A percentile compares a stretch with the other conserved stretches of the same genome.
These are phyloP conservation scores for Salticus scenicus DNA, from an alignment of 2,888 invertebrate species.

Conservation along the genomic window DNA sequence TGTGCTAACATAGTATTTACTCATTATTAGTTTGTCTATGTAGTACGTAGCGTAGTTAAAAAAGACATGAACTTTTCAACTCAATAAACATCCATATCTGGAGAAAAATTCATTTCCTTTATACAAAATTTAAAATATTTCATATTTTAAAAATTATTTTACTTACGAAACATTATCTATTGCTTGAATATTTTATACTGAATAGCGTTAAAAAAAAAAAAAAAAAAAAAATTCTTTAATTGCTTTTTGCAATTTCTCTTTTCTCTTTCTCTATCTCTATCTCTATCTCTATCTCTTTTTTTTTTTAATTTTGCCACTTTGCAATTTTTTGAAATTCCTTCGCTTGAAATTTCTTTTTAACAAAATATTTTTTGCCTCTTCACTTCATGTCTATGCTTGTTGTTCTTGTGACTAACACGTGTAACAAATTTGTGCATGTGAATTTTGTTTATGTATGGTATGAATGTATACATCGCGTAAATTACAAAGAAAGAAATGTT, in stretches of 20 bases:
- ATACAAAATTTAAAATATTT: too few relatives aligned
- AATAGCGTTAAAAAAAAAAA: too few relatives aligned
- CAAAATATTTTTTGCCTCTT: slow-evolving; percentile 3
- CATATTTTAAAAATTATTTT: too few relatives aligned
- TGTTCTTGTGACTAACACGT: slow-evolving; percentile 37
- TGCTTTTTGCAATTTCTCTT: not conserved
- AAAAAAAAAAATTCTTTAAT: slow-evolving; percentile 18
- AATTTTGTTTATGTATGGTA: not conserved
- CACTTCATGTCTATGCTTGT: slow-evolving; percentile 5
- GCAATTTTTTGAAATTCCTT: not conserved
- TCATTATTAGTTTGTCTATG: too few relatives aligned
- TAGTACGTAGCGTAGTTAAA: too few relatives aligned
- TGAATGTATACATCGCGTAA: not conserved
- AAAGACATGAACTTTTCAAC: too few relatives aligned
- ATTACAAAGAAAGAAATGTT: too few relatives aligned
- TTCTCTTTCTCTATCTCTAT: slow-evolving; percentile 12
- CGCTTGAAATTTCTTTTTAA: not conserved
- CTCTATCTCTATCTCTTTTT: not conserved
- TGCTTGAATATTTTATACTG: too few relatives aligned
- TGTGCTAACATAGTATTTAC: too few relatives aligned
- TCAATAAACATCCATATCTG: too few relatives aligned
- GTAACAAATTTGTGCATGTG: slow-evolving; percentile 47
- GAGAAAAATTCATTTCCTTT: too few relatives aligned
- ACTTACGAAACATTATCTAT: too few relatives aligned
- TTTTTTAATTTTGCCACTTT: not conserved